Base-by-base conservation (phyloP, 1,140 invertebrate genomes). In the Eubasilissa regina region DNA sequence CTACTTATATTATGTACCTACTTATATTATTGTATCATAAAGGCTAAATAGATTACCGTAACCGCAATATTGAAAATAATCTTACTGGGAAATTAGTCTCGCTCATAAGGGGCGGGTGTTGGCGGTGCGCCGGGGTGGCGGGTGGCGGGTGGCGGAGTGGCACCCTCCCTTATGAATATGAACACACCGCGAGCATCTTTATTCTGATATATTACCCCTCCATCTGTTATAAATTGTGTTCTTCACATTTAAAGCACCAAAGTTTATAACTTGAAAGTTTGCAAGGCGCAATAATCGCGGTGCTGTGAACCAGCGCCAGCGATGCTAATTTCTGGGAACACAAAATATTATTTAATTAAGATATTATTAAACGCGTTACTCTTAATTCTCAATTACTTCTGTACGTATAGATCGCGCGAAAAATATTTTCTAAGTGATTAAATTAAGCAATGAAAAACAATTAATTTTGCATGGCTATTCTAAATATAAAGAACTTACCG, bases 171-270 rank as follows among this genome's bases (percentile, higher is more conserved):
- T 56, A 55, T 74, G 70, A 74, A 74, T 74, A 74, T 74, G 51
- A 74, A 74, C 70, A 74, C 75, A 77, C 75, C 60, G 48, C 58
- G 17, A 77, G 48, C 77, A 82, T 79, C 78, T 82, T 79, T 76
- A 82, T 82, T 82, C 81, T 78, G 78, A 82, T 79, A 82, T 82
- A 82, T 82, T 82, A 62, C 68, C 78, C 70, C 78, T 78, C 72
- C 75, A 78, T 78, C 78, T 78, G 72, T 79, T 77, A 78, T 82
- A 82, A 82, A 82, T 80, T 82, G 78, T 82, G 81, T 82, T 82
- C 81, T 82, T 82, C 81, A 80, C 75, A 82, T 82, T 68, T 82
- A 82, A 79, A 79, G 77, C 81, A 76, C 76, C 78, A 70, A 82
- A 82, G 66, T 82, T 82, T 82, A 75, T 74, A 80, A 79, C 75